These are phyloP conservation scores for Lepus timidus DNA, from an alignment of 2,113 vertebrate genomes.

Conservation along the genomic window DNA sequence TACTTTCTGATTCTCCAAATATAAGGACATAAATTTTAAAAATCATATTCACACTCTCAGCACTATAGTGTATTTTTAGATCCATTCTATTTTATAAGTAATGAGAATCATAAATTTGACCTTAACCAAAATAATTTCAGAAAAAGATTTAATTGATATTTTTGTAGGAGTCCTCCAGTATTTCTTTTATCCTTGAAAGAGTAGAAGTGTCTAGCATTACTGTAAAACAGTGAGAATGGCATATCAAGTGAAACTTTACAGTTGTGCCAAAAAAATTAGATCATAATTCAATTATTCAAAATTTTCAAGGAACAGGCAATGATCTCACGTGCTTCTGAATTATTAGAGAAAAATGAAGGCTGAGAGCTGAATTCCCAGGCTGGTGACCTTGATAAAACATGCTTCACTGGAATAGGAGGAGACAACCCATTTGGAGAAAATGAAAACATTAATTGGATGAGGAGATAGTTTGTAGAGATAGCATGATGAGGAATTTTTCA, in stretches of 20 bases:
- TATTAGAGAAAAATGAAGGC: not conserved
- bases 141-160: not conserved
- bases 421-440: not conserved
- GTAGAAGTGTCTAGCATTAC: not conserved
- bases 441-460: not conserved
- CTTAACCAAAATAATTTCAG: constrained; percentile 24
- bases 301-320: not conserved
- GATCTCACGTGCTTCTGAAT: not conserved
- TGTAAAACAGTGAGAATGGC: not conserved
- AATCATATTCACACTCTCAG: not conserved
- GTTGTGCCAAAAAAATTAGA: not conserved
- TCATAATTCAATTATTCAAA: not conserved
- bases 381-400: not conserved
- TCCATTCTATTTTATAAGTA: constrained; percentile 40
- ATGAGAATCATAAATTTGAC: not conserved
- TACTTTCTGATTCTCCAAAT: constrained; percentile 16
- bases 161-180: not conserved
- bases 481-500: not conserved
- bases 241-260: not conserved
- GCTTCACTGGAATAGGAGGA: not conserved
- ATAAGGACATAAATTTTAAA: not conserved
- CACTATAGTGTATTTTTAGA: not conserved
- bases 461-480: not conserved
- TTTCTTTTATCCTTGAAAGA: not conserved
- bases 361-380: not conserved